These are phyloP conservation scores for Thymelicus acteon DNA, from an alignment of 2,888 invertebrate genomes.

Conservation along the genomic window DNA sequence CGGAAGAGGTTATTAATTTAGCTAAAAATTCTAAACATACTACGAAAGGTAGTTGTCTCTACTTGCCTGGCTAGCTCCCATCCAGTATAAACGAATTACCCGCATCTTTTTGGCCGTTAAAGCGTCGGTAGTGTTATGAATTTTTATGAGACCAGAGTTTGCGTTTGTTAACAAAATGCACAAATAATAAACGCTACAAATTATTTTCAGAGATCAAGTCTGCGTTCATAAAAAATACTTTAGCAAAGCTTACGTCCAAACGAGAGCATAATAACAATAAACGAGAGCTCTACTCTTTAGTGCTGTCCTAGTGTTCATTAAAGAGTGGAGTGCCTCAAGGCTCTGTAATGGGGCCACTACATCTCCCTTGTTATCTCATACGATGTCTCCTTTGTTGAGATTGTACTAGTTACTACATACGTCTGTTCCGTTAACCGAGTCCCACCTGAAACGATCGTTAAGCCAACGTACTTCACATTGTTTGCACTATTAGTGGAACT, in stretches of 20 bases:
- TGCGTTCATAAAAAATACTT: neutral
- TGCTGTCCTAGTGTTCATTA: conserved; percentile 55
- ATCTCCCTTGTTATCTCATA: conserved; percentile 75
- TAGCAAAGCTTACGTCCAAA: neutral
- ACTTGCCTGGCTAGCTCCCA: too few species aligned
- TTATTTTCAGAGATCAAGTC: too few species aligned
- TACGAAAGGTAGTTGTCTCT: too few species aligned
- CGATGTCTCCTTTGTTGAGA: conserved; percentile 69
- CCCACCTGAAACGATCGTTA: conserved; percentile 67
- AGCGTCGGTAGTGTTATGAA: too few species aligned
- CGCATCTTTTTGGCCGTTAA: too few species aligned
- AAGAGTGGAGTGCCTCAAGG: conserved; percentile 62
- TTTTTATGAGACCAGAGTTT: too few species aligned
- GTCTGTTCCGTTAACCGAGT: conserved; percentile 54
- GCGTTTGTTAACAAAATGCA: too few species aligned
- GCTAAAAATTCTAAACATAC: too few species aligned
- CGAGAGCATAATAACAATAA: conserved; percentile 10
- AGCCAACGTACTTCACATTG: conserved; percentile 62
- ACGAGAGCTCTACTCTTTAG: conserved; percentile 47
- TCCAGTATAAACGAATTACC: too few species aligned
- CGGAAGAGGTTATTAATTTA: too few species aligned
- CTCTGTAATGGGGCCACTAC: conserved; percentile 71
- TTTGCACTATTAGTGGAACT: conserved; percentile 72
- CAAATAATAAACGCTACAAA: too few species aligned
- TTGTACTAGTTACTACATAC: conserved; percentile 50